Base-by-base conservation (phyloP, 2,797 vertebrate genomes). In the Sebastolobus altivelis region DNA sequence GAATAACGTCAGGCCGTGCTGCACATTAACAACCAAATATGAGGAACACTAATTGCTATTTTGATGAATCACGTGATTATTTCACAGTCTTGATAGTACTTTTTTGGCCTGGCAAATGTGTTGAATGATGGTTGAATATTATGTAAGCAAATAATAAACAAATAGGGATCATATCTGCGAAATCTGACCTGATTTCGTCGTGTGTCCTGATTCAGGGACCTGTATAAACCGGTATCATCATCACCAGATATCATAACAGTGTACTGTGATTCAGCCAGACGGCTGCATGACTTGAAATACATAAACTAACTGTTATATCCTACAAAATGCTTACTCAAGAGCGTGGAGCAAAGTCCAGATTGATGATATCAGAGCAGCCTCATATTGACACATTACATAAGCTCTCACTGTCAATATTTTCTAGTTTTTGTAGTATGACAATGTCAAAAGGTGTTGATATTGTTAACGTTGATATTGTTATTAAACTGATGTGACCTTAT, bases 311-410 rank as follows among this genome's bases (percentile, higher is more conserved):
- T 13, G 49, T 84, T 89, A 88, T 89, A 82, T 43, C 20, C 72
- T 71, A 22, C 31, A 80, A 59, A 88, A 85, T 74, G 79, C 75
- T 84, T 85, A 67, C 67, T 91, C 81, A 78, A 71, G 74, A 69
- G 33, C 20, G 20, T 13, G 54, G 88, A 60, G 60, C 81, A 88
- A 91, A 90, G 90, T 91, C 80, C 87, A 88, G 2, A n/a, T 38
- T 35, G 63, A 54, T 69, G 81, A 82, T 82, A 84, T 78, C 71
- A 82, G 43, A 75, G 4, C 54, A 68, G 46, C 20, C 49, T 72
- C 61, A 61, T 70, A 66, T 85, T 71, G 9, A 77, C 4, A 54
- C 16, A 82, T 88, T 86, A 65, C 61, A 71, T 78, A 80, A 88
- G 68, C 59, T 65, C 63, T 78, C 8, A n/a, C 55, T 77, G 66